phyloP scores from a whole-genome alignment of 2,888 invertebrate genomes.

The Andricus quercusramuli region DNA sequence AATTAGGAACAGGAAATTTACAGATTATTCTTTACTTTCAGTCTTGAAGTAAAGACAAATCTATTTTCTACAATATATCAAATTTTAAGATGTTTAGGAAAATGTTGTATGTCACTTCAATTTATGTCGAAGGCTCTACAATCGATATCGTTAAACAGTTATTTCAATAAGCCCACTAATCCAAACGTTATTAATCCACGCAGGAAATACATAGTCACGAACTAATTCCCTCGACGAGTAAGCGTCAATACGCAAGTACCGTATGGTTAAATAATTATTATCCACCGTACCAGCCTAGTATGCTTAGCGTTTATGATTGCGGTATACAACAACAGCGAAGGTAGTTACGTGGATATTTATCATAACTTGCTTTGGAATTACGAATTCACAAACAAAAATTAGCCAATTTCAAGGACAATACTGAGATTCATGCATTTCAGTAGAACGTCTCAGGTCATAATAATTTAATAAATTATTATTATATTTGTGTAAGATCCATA shows the following conservation, averaged over 20 bases:
- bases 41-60: no score
- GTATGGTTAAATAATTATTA: neutral
- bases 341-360: neutral
- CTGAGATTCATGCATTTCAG: neutral
- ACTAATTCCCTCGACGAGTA: neutral
- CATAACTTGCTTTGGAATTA: neutral
- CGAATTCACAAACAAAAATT: neutral
- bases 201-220: neutral
- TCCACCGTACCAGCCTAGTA: neutral
- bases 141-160: constrained; percentile 4
- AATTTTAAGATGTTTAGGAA: no score
- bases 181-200: neutral
- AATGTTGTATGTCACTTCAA: no score
- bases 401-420: neutral
- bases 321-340: neutral
- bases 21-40: no score
- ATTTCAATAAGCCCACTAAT: constrained; percentile 12
- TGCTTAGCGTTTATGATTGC: neutral
- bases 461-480: neutral
- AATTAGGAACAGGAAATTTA: no score
- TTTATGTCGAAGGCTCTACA: neutral
- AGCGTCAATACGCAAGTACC: neutral
- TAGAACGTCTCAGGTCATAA: neutral
- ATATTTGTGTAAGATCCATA: neutral
- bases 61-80: no score